Base-by-base conservation (phyloP, 2,113 vertebrate genomes). In the Herpailurus yagouaroundi region DNA sequence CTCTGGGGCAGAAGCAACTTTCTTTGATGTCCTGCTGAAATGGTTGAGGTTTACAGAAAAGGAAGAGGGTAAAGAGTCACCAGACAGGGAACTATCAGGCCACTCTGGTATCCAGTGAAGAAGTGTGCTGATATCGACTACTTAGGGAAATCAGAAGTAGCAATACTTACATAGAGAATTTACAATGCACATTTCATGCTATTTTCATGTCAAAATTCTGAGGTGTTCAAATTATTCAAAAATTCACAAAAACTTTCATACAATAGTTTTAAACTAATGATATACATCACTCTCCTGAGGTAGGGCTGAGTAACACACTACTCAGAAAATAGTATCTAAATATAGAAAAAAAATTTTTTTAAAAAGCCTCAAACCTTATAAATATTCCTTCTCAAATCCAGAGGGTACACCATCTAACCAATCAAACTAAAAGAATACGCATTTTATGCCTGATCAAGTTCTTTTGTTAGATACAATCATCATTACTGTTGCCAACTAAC, bases 361-460 rank as follows among this genome's bases (percentile, higher is more conserved):
- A 89, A 63, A 66, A 94, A 87, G 76, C 18, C 92, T 57, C 48
- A 81, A 96, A 90, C 3, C n/a, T 89, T 93, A 89, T 1, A 87
- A 71, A 94, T 89, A 87, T 36, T 80, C 15, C 60, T 94, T 97
- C 57, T 92, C 86, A 95, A 93, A 93, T 76, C 18, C 33, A 97
- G 21, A 87, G 15, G 19, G 15, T 81, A 25, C 64, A 4, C 15
- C 93, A 95, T 52, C 21, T 83, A 64, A 74, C 94, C 10, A 90
- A 89, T 89, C 91, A 91, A 64, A 90, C 12, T 66, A 27, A 88
- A 68, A 77, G 31, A 95, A 31, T 71, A 71, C 0, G 1, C 41
- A 76, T 38, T 92, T 87, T 63, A 69, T 77, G 23, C 7, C 21
- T 79, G 27, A 91, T 68, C 9, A 96, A 92, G 81, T 79, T 92